Conservation (phyloP, 2,797 vertebrate genomes). For the Staurois parvus region DNA sequence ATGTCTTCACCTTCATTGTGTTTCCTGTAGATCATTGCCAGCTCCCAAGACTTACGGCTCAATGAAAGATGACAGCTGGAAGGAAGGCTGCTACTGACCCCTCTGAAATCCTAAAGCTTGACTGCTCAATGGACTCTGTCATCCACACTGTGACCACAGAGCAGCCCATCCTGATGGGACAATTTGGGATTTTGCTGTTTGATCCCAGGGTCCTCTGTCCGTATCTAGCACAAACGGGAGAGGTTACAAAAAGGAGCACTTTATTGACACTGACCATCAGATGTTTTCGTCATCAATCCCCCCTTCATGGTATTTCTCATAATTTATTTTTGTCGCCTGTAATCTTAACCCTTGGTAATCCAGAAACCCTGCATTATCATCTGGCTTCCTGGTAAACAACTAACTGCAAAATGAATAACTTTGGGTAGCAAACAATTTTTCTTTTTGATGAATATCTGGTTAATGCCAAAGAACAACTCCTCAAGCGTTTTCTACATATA, state of each 20-base stretch:
- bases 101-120: conserved; percentile 65
- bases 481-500: not conserved
- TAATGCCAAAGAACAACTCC: conserved; percentile 90
- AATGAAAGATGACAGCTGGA: conserved; percentile 94
- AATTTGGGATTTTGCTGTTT: conserved; percentile 72
- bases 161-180: conserved; percentile 77
- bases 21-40: conserved; percentile 86
- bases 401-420: not conserved
- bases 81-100: conserved; percentile 95
- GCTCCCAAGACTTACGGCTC: conserved; percentile 86
- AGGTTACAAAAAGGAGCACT: conserved; percentile 87
- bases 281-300: conserved; percentile 82
- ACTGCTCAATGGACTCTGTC: conserved; percentile 71
- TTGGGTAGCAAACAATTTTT: conserved; percentile 44
- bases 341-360: conserved; percentile 22
- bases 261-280: conserved; percentile 87
- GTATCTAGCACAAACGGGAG: conserved; percentile 82
- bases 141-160: conserved; percentile 73
- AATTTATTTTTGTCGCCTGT: conserved; percentile 22
- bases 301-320: conserved; percentile 60
- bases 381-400: conserved; percentile 11
- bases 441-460: conserved; percentile 72
- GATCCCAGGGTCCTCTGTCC: conserved; percentile 79
- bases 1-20: not conserved
- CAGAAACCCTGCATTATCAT: not conserved